Evolutionary conservation across 2,888 invertebrate species (phyloP).

Genomic region (Leucophora obtusa): DNA sequence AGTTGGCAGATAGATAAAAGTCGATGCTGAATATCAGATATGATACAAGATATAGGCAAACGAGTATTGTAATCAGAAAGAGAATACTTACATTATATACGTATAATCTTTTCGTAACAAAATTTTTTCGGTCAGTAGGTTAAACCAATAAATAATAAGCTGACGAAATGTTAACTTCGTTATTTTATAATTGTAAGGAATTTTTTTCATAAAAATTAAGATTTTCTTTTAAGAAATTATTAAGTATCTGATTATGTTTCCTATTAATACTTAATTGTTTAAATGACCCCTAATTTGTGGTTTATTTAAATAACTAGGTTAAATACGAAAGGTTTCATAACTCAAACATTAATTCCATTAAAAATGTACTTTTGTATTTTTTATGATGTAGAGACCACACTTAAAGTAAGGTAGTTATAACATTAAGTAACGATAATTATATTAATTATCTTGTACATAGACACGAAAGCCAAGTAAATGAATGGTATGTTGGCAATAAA

Average conservation of each 20-base stretch:
- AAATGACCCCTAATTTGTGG: neutral
- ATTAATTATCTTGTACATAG: slow-evolving; percentile 1
- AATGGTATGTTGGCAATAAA: neutral
- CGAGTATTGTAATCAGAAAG: too few species aligned
- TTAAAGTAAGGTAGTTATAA: neutral
- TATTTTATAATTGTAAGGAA: too few species aligned
- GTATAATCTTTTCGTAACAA: too few species aligned
- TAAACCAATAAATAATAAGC: too few species aligned
- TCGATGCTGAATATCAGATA: too few species aligned
- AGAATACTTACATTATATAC: too few species aligned
- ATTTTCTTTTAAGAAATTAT: neutral
- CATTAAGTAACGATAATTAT: neutral
- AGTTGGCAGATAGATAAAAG: too few species aligned
- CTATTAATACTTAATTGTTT: neutral
- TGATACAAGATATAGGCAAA: too few species aligned
- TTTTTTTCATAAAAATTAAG: too few species aligned
- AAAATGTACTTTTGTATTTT: neutral
- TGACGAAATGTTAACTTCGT: too few species aligned
- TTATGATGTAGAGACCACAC: neutral
- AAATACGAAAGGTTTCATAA: neutral
- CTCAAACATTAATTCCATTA: neutral
- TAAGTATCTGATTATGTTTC: neutral
- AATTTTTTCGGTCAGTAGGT: too few species aligned
- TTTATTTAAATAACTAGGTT: neutral
- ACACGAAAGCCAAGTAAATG: neutral